Evolutionary conservation across 2,888 invertebrate species (phyloP), one percentile per base, ranked within the genome.

Genomic region (Xestia rhomboidea): DNA sequence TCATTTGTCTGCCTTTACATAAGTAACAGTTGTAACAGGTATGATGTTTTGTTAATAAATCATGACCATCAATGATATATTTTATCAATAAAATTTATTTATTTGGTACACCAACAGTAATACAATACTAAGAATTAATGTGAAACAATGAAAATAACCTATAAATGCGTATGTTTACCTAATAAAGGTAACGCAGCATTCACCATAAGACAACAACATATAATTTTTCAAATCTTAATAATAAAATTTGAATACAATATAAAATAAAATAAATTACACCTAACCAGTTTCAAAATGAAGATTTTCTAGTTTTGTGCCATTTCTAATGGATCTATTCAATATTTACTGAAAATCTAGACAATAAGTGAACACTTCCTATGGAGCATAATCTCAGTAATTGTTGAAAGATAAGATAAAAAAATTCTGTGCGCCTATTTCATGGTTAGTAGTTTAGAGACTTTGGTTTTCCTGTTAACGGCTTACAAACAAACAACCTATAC

Each of bases 401-500:
- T 63, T 24, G 18, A 27, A 24, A 81, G 57, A 81, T 81, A 66
- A 51, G 49, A 74, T 73, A 81, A 78, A 24, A 71, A 24, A 15
- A 18, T 75, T 75, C 11, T 30, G 44, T 27, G 4, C 5, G 24
- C n/a, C 21, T 57, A 21, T 71, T 49, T 79, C 41, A 27, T 34
- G 2, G 18, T n/a, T 24, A 49, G 7, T 24, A 30, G 2, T 21
- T 38, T 30, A 38, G 2, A 0, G 24, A 21, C 7, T 34, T 5
- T n/a, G 21, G 13, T 18, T 51, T 46, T 51, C 71, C 27, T 18
- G 3, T 38, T 24, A 18, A 8, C 1, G 0, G 5, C 60, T 46
- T 41, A 72, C 13, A 72, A 34, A 34, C 21, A 38, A 21, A 46
- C 21, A 21, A 38, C n/a, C 2, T 8, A 5, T 24, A 6, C 7